phyloP scores from a whole-genome alignment of 2,797 vertebrate genomes.

The Spheniscus humboldti region DNA sequence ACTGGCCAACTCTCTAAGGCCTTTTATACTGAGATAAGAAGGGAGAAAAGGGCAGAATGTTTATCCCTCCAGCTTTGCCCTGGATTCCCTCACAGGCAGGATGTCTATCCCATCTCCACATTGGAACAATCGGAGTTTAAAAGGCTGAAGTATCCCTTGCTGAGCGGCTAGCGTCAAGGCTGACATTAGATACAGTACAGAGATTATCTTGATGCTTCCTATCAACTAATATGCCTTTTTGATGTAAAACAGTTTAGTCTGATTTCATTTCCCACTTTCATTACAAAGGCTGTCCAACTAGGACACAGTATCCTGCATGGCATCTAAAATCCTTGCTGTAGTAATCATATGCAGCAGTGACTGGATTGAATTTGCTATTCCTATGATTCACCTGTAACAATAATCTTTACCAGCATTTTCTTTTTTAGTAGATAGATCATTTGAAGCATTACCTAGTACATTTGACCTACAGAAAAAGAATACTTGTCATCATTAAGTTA shows the following conservation, averaged over 20 bases:
- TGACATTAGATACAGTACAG: neutral
- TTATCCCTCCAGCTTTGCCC: neutral
- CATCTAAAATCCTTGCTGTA: neutral
- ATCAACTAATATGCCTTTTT: neutral
- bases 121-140: neutral
- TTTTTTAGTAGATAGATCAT: neutral
- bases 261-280: slow-evolving; percentile 15
- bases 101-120: neutral
- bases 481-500: neutral
- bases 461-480: neutral
- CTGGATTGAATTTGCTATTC: neutral
- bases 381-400: slow-evolving; percentile 18
- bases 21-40: neutral
- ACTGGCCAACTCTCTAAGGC: neutral
- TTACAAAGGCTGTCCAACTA: neutral
- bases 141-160: neutral
- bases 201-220: neutral
- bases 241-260: neutral
- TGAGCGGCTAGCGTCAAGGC: neutral
- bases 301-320: neutral
- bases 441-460: neutral
- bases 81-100: neutral
- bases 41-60: neutral
- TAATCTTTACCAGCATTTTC: neutral
- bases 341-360: slow-evolving; percentile 1